These are phyloP conservation scores for Acrocephalus arundinaceus DNA, from an alignment of 2,113 vertebrate species.

Conservation along the genomic window DNA sequence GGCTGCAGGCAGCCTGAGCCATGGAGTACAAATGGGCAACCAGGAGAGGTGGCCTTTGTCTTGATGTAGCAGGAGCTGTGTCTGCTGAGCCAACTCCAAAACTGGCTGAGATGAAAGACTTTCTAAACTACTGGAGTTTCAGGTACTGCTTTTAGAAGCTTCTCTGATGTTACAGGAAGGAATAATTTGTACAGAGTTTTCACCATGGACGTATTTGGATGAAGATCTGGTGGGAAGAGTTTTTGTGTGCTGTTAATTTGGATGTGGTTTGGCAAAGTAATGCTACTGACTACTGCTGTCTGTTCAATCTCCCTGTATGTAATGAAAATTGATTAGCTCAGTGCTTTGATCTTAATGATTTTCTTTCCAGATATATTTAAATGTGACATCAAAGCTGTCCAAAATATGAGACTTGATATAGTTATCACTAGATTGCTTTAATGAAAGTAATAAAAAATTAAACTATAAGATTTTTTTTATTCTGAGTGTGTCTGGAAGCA, in stretches of 20 bases:
- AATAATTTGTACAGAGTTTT: background rate
- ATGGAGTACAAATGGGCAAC: background rate
- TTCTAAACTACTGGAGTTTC: background rate
- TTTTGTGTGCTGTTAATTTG: background rate
- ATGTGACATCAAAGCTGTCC: background rate
- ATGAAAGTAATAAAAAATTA: background rate
- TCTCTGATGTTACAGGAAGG: background rate
- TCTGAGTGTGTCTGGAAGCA: background rate
- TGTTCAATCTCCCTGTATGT: background rate
- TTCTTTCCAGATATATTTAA: background rate
- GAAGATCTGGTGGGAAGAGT: background rate
- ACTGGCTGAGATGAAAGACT: background rate
- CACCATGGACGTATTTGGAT: background rate
- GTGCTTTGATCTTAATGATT: constrained; percentile 16
- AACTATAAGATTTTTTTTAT: background rate
- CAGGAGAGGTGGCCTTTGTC: background rate
- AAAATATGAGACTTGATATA: background rate
- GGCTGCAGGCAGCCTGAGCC: background rate
- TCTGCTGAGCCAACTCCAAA: background rate
- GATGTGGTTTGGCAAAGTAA: background rate
- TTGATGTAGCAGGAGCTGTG: background rate
- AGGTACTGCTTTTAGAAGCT: background rate
- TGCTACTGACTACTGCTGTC: background rate
- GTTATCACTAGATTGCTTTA: background rate
- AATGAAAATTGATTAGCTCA: background rate